phyloP scores from a whole-genome alignment of 2,797 vertebrate species.

The Anabacerthia variegaticeps region DNA sequence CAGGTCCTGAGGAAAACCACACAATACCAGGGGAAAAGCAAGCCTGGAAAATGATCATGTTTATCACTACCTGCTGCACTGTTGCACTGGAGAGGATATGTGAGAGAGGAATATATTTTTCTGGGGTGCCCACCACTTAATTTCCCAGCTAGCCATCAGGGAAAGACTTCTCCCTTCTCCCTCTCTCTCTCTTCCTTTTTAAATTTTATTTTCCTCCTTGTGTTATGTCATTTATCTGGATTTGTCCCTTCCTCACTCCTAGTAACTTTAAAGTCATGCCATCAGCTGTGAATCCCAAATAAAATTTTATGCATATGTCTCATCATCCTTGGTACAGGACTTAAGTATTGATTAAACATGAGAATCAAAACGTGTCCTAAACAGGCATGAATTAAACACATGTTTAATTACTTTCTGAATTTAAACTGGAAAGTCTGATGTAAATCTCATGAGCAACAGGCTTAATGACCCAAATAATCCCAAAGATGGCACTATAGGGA shows the following conservation, averaged over 20 bases:
- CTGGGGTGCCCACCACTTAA: background rate
- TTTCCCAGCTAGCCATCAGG: background rate
- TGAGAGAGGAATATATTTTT: background rate
- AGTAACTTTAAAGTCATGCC: background rate
- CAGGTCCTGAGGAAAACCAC: background rate
- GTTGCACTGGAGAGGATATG: background rate
- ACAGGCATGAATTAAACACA: background rate
- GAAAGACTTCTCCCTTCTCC: background rate
- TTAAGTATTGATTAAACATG: background rate
- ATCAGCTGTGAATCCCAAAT: background rate
- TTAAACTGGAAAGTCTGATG: background rate
- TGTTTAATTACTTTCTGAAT: background rate
- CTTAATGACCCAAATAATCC: background rate
- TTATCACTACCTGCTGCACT: background rate
- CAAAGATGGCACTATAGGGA: background rate
- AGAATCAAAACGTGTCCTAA: background rate
- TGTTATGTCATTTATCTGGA: background rate
- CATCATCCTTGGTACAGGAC: background rate
- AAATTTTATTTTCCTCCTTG: fast-evolving
- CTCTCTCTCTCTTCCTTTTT: background rate
- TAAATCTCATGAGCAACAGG: background rate
- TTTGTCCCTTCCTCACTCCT: background rate
- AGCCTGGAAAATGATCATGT: background rate
- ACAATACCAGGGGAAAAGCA: background rate
- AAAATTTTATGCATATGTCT: background rate